These are phyloP conservation scores for Campaea margaritaria DNA, from an alignment of 2,888 invertebrate genomes.

Conservation along the genomic window DNA sequence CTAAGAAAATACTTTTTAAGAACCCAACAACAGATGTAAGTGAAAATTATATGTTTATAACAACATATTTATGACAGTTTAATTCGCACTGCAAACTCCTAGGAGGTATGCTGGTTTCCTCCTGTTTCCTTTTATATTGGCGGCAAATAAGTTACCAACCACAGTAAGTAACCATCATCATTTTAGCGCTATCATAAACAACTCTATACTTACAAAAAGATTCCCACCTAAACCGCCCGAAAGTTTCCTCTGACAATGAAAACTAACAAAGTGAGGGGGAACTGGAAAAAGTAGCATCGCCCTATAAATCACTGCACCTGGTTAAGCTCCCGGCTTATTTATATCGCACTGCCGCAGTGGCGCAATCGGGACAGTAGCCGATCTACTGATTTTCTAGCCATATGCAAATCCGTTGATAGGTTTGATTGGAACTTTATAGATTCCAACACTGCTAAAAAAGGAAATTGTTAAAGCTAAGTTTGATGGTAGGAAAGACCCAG, in stretches of 20 bases:
- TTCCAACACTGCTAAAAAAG: too few species aligned
- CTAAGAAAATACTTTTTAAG: too few species aligned
- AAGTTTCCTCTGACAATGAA: slow-evolving; percentile 4
- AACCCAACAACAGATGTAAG: too few species aligned
- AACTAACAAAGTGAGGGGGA: slow-evolving; percentile 13
- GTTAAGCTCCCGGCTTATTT: slow-evolving; percentile 36
- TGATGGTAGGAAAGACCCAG: too few species aligned
- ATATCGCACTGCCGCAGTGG: slow-evolving; percentile 20
- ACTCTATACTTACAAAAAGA: not conserved
- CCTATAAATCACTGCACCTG: slow-evolving; percentile 37
- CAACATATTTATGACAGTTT: too few species aligned
- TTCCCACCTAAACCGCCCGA: not conserved
- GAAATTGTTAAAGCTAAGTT: too few species aligned
- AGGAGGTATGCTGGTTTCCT: too few species aligned
- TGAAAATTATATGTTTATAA: too few species aligned
- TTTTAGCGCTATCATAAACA: not conserved
- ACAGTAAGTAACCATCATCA: not conserved
- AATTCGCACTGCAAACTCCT: too few species aligned
- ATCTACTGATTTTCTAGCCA: not conserved
- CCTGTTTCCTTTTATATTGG: too few species aligned
- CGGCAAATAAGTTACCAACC: too few species aligned
- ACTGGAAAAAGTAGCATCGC: slow-evolving; percentile 20
- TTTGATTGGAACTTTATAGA: too few species aligned
- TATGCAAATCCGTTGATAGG: not conserved
- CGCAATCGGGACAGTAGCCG: not conserved